A percentile compares a stretch with the other conserved stretches of the same genome.
Conservation (phyloP, 2,888 invertebrate genomes). For the Steromphala cineraria region DNA sequence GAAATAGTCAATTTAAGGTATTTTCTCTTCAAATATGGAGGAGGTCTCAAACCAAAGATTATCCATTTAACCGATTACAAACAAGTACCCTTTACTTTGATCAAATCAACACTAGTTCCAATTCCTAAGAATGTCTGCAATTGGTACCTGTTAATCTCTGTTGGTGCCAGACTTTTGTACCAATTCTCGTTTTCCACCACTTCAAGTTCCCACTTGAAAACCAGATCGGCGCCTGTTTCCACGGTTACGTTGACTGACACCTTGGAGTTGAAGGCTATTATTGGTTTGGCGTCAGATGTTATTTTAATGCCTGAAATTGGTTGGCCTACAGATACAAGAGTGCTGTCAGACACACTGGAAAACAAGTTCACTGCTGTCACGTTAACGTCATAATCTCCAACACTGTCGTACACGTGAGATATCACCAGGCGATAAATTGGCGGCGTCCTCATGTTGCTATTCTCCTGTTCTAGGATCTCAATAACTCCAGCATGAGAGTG, state of each 20-base stretch:
- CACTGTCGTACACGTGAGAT: conserved; percentile 39
- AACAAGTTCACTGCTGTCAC: conserved; percentile 60
- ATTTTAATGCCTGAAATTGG: conserved; percentile 53
- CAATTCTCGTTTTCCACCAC: not conserved
- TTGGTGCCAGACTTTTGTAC: not conserved
- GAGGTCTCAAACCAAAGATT: no score
- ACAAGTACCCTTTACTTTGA: not conserved
- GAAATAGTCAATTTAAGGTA: not conserved
- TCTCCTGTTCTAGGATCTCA: not conserved
- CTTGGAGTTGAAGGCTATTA: conserved; percentile 41
- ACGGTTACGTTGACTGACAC: conserved; percentile 58
- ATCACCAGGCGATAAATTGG: conserved; percentile 20
- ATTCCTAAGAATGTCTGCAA: no score
- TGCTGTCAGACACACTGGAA: conserved; percentile 37
- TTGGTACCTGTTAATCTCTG: not conserved
- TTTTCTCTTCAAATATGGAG: no score
- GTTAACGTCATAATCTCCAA: conserved; percentile 56
- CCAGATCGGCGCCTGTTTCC: conserved; percentile 57
- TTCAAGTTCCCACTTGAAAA: conserved; percentile 62
- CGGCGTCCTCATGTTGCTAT: not conserved
- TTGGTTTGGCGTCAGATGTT: conserved; percentile 39
- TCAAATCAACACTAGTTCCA: not conserved
- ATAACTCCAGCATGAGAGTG: not conserved
- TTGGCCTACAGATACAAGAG: conserved; percentile 45
- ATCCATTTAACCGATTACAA: not conserved